Percentiles rank a stretch among this genome's conserved stretches.
phyloP scores from a whole-genome alignment of 1,140 invertebrate genomes.

The Aphis craccivora region DNA sequence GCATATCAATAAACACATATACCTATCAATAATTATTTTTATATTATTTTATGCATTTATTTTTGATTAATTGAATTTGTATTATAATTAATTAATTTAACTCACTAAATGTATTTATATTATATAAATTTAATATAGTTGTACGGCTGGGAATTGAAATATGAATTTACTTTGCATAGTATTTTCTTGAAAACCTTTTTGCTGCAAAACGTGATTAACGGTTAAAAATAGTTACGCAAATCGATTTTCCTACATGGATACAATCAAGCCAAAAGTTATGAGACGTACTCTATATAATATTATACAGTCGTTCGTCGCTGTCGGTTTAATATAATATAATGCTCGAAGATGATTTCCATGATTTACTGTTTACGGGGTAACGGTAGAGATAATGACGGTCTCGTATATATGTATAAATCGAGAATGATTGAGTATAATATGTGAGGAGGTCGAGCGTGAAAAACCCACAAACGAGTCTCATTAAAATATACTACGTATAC shows the following conservation, averaged over 20 bases:
- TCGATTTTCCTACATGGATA: background rate
- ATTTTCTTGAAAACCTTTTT: background rate
- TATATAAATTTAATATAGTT: too few species aligned
- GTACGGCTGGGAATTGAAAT: background rate
- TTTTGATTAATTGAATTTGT: background rate
- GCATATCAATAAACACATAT: too few species aligned
- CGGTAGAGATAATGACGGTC: background rate
- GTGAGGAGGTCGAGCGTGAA: background rate
- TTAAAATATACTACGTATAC: background rate
- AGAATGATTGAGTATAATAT: background rate
- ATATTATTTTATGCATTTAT: background rate
- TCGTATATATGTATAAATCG: background rate
- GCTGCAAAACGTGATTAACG: background rate
- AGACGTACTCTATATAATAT: background rate
- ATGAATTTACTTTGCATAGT: background rate
- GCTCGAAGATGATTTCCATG: background rate
- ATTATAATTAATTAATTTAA: background rate
- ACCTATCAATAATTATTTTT: too few species aligned
- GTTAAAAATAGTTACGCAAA: background rate
- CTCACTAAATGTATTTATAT: background rate
- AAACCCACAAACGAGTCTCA: background rate
- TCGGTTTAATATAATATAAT: background rate
- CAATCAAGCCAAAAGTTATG: background rate
- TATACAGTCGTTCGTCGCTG: background rate
- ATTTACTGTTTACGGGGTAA: background rate